Base-by-base conservation (phyloP, 37 sponge, comb jelly and placozoan species). In the Diacarnus erythraeanus region DNA sequence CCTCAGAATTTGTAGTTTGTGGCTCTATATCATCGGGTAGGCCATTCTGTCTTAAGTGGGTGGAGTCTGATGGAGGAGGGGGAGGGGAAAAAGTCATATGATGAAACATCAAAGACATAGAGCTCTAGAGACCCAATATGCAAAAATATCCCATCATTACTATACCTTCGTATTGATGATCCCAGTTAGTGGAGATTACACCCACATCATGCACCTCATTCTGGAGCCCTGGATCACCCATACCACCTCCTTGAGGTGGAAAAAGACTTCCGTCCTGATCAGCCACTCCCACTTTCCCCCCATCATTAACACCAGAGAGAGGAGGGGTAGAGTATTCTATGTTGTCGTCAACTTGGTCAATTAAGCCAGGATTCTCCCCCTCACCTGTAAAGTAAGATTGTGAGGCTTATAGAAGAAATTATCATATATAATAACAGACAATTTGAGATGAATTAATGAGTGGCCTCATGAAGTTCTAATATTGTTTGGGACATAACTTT, bases 31-130 rank as follows among this genome's bases (percentile, higher is more conserved):
- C 47, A 15, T 74, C 74, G 33, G 74, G 35, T 15, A 74, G 22
- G 27, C 74, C 74, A 30, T 74, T 74, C 27, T 74, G 74, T 54
- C n/a, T 47, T 23, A 74, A 15, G 35, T 74, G 43, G 23, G 71
- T 12, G 3, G 71, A 41, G 2, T 40, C 43, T 71, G 23, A 5
- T 36, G 69, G 3, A 2, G 2, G n/a, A n/a, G n/a, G n/a, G n/a
- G n/a, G n/a, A n/a, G n/a, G n/a, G n/a, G n/a, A n/a, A n/a, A n/a
- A n/a, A n/a, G n/a, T n/a, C n/a, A n/a, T n/a, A n/a, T n/a, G n/a
- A n/a, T n/a, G n/a, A n/a, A n/a, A n/a, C n/a, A n/a, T 47, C 51
- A 47, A 47, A 47, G 10, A 47, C 12, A 47, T 47, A 47, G 51
- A 12, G 51, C 6, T 47, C 51, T 47, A 47, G 12, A 15, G 12